Evolutionary conservation across 2,888 invertebrate species (phyloP).

Genomic region (Torymus auratus): DNA sequence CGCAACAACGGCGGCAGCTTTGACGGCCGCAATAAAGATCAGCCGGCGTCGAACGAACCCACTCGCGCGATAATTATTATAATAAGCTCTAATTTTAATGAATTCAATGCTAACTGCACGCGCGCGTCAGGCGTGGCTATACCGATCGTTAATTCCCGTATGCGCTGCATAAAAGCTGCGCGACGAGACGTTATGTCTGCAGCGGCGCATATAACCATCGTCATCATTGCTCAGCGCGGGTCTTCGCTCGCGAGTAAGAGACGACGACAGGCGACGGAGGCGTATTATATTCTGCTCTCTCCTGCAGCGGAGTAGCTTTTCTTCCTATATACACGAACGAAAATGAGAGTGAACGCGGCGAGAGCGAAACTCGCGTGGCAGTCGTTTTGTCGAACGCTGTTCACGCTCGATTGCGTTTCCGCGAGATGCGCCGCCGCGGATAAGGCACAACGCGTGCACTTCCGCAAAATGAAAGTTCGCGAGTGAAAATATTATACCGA

Average conservation of each 20-base stretch:
- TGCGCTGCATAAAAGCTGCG: too few relatives aligned
- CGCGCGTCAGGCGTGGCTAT: not conserved
- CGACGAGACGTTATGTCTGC: too few relatives aligned
- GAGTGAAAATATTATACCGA: too few relatives aligned
- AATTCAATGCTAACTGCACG: not conserved
- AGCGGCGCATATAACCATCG: too few relatives aligned
- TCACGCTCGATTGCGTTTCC: conserved; percentile 39
- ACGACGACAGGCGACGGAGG: too few relatives aligned
- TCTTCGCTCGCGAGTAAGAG: too few relatives aligned
- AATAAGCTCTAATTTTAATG: conserved; percentile 36
- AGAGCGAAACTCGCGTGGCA: not conserved
- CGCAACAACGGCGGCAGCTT: not conserved
- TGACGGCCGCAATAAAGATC: conserved; percentile 7
- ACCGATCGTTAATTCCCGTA: too few relatives aligned
- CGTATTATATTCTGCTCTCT: too few relatives aligned
- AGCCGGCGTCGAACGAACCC: not conserved
- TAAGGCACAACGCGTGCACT: conserved; percentile 3
- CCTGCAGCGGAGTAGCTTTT: too few relatives aligned
- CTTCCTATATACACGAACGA: not conserved
- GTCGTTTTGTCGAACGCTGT: conserved; percentile 29
- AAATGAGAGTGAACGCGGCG: too few relatives aligned
- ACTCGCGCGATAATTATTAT: conserved; percentile 26
- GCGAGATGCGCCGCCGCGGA: conserved; percentile 37
- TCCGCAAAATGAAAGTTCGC: conserved; percentile 29
- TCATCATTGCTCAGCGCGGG: too few relatives aligned